These are phyloP conservation scores for Agrotis segetum DNA, from an alignment of 2,888 invertebrate species.

Conservation along the genomic window DNA sequence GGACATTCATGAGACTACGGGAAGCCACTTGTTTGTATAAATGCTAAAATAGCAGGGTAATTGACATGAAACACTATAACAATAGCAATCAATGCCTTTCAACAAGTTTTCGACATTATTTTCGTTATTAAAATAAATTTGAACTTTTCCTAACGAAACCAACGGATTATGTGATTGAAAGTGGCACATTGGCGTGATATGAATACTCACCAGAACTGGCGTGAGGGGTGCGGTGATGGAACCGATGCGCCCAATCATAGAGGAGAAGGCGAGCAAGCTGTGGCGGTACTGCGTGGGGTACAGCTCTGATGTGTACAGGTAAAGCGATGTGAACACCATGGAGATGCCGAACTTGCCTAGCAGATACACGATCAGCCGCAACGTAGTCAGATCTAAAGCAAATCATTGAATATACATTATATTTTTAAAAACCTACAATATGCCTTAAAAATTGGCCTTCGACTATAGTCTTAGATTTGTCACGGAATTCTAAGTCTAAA, in stretches of 20 bases:
- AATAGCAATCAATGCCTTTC: no score
- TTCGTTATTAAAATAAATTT: background rate
- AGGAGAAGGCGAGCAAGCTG: constrained; percentile 92
- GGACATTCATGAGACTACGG: no score
- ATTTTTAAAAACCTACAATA: background rate
- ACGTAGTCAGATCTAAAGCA: constrained; percentile 68
- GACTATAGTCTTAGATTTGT: no score
- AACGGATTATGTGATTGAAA: no score
- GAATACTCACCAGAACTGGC: constrained; percentile 89
- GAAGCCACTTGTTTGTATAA: background rate
- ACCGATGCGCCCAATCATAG: constrained; percentile 93
- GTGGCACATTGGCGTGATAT: background rate
- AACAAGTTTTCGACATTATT: background rate
- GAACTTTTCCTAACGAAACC: no score
- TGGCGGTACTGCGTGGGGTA: constrained; percentile 94
- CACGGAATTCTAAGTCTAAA: no score
- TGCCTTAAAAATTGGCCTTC: background rate
- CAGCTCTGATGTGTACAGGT: constrained; percentile 93
- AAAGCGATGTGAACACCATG: constrained; percentile 92
- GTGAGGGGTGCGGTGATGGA: constrained; percentile 94
- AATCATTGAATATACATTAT: background rate
- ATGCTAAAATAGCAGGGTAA: background rate
- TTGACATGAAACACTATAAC: no score
- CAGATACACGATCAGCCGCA: constrained; percentile 89
- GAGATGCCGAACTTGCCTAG: constrained; percentile 93